These are phyloP conservation scores for Zaprionus ghesquierei DNA, from an alignment of 1,140 invertebrate genomes.

Conservation along the genomic window DNA sequence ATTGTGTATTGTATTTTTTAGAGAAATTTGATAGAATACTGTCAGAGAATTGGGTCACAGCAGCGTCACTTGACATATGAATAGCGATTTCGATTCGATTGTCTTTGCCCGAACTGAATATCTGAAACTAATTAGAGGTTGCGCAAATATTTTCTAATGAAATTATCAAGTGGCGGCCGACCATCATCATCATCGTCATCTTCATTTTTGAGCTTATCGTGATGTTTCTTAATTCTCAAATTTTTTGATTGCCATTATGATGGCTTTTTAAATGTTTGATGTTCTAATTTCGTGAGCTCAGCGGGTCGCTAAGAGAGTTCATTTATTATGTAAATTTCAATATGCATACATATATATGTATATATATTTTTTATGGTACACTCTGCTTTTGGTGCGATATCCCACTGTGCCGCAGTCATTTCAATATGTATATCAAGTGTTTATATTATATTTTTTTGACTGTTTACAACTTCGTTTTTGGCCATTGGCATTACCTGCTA, in stretches of 20 bases:
- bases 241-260: constrained; percentile 40
- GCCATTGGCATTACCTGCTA: constrained; percentile 36
- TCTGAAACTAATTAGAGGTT: constrained; percentile 62
- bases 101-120: constrained; percentile 34
- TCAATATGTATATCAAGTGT: constrained; percentile 59
- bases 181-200: constrained; percentile 18
- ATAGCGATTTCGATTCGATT: constrained; percentile 16
- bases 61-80: constrained; percentile 48
- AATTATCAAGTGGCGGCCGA: constrained; percentile 57
- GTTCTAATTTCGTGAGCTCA: constrained; percentile 45
- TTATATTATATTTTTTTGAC: constrained; percentile 8
- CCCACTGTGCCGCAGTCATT: background rate
- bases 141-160: constrained; percentile 56
- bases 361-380: constrained; percentile 16
- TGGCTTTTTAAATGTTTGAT: constrained; percentile 52
- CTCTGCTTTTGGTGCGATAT: background rate
- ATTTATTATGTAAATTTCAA: constrained; percentile 43
- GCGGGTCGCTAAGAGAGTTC: constrained; percentile 23
- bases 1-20: constrained; percentile 1
- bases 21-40: constrained; percentile 28
- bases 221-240: constrained; percentile 44
- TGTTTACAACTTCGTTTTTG: constrained; percentile 44
- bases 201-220: constrained; percentile 24
- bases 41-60: constrained; percentile 54
- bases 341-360: no score